Evolutionary conservation across 2,888 invertebrate species (phyloP), one percentile per base, ranked within the genome.

Genomic region (Tetragonula carbonaria): DNA sequence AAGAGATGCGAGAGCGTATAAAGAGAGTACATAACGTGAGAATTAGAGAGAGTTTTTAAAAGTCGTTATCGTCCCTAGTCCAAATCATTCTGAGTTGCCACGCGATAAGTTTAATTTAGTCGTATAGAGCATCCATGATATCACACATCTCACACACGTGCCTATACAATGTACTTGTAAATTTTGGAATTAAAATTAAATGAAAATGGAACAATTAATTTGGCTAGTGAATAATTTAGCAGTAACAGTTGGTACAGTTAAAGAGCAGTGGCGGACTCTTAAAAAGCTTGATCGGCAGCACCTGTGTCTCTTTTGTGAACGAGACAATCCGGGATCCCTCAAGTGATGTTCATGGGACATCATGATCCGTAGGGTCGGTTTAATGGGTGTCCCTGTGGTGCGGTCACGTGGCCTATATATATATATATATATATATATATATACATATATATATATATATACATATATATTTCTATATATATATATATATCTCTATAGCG

Each of bases 381-480:
- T 87, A 87, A 87, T 87, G 86, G 87, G 84, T 84, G 82, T 89
- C 90, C 86, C 87, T 14, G 62, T 78, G 87, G 87, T 81, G 79
- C 70, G 84, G 85, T 82, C 89, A 87, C 89, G 86, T 88, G 88
- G 74, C 74, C 78, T 71, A 65, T 74, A 53, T 71, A 68, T 53
- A 62, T 74, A 78, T 73, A 77, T 80, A 68, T 78, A 74, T 59
- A 76, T 67, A 74, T 23, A 23, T 80, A 74, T 76, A 83, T 80
- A 76, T 59, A 76, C 57, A 74, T 23, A 23, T 80, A 76, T 71
- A 83, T 71, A 59, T 77, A 76, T 76, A 83, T 80, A 76, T 59
- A 76, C 57, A 74, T 23, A 23, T 80, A 76, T 71, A 83, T 71
- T n/a, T n/a, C n/a, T 80, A 76, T 76, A 83, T 80, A 76, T 59